Evolutionary conservation across 2,888 invertebrate species (phyloP).

Genomic region (Halocaridina rubra): DNA sequence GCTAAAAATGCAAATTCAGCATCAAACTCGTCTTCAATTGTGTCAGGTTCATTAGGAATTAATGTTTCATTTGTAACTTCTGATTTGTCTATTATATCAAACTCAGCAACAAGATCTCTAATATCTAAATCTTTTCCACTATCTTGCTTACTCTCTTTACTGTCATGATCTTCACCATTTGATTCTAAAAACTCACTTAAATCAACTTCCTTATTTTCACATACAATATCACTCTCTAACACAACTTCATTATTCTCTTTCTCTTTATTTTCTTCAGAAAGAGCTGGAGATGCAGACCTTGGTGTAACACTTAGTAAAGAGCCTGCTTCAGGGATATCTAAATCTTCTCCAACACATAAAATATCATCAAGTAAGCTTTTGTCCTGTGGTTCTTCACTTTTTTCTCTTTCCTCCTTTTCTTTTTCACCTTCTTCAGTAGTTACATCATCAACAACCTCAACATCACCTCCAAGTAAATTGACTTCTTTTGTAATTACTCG

Average conservation of each 20-base stretch:
- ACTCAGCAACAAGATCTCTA: constrained; percentile 65
- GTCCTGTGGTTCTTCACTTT: constrained; percentile 20
- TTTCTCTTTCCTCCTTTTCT: constrained; percentile 57
- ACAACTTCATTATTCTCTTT: constrained; percentile 39
- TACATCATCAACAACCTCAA: background rate
- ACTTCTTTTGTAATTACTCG: constrained; percentile 64
- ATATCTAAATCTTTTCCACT: constrained; percentile 38
- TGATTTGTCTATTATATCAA: constrained; percentile 65
- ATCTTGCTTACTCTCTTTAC: constrained; percentile 5
- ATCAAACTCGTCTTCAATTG: constrained; percentile 75
- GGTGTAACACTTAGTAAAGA: constrained; percentile 11
- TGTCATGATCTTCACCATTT: constrained; percentile 22
- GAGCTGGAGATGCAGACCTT: constrained; percentile 4
- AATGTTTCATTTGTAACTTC: constrained; percentile 54
- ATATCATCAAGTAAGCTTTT: constrained; percentile 43
- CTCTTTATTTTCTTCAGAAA: background rate
- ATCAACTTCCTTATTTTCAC: constrained; percentile 51
- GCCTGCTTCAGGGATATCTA: constrained; percentile 22
- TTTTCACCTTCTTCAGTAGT: constrained; percentile 40
- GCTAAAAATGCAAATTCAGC: constrained; percentile 84
- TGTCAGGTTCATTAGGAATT: constrained; percentile 29
- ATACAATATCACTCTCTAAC: constrained; percentile 41
- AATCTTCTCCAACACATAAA: constrained; percentile 26
- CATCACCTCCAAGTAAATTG: constrained; percentile 65
- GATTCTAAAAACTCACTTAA: constrained; percentile 48